Evolutionary conservation across 2,797 vertebrate genomes (phyloP), one percentile per base, ranked within the genome.

Genomic region (Mionectes olivaceus): DNA sequence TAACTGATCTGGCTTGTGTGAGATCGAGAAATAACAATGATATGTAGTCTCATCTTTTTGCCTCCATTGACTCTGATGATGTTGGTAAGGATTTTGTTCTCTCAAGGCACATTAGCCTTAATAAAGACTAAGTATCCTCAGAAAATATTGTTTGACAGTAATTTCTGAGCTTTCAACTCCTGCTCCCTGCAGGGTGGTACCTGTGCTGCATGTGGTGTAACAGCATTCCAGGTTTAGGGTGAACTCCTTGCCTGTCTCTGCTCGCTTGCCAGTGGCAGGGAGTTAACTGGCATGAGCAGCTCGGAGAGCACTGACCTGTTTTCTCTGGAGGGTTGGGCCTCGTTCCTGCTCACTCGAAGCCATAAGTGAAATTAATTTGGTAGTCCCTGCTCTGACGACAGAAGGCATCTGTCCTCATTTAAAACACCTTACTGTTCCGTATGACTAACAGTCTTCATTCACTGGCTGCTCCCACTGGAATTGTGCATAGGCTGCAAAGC

Each of bases 351-450:
- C 24, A 16, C 50, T 77, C 37, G 86, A 78, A 96, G 47, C 56
- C 21, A 4, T 82, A 89, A 94, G 69, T 95, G 79, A 83, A 94
- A 90, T 85, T 82, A 89, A 86, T 94, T 94, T 92, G 64, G 41
- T 86, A 64, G 55, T 59, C 37, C 89, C 56, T 86, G 52, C 91
- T 93, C 75, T 27, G 67, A 61, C 5, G 30, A 65, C 53, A 84
- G 79, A 90, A 94, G 63, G 46, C 89, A 89, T 93, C 75, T 96
- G 67, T 92, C 89, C 88, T 91, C 64, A 81, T 95, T 91, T 94
- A 74, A 79, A 88, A 50, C 63, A 59, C 88, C 73, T 78, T 82
- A 43, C 57, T 83, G 4, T 83, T 87, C 80, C 46, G 22, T 53
- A 33, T 86, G 87, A 94, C 65, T 95, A 91, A 75, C 78, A 59